phyloP scores from a whole-genome alignment of 2,113 vertebrate species.

The Muscicapa adusta region DNA sequence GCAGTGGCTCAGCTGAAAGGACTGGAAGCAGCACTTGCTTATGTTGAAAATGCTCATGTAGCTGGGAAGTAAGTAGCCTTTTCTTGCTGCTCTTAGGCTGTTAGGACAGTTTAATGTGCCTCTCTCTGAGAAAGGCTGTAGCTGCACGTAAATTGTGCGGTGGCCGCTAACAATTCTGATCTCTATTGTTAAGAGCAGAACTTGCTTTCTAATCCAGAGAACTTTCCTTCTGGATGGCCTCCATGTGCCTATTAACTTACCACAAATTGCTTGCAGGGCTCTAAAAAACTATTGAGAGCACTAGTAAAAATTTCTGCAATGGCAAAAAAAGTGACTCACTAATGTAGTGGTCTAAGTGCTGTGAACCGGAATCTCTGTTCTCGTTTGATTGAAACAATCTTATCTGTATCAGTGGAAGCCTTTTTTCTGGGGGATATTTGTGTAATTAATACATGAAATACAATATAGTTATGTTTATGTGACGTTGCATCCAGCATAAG shows the following conservation, averaged over 20 bases:
- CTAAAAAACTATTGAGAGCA: background rate
- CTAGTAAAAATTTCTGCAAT: background rate
- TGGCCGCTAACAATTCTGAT: background rate
- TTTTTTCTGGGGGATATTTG: background rate
- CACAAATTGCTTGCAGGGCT: background rate
- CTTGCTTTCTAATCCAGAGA: background rate
- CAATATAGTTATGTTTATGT: background rate
- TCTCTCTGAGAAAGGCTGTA: background rate
- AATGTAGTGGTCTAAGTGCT: background rate
- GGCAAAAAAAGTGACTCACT: background rate
- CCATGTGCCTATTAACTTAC: background rate
- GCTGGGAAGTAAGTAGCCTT: conserved; percentile 89
- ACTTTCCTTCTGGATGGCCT: background rate
- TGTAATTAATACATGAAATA: background rate
- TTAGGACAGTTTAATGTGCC: background rate
- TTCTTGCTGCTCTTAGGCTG: background rate
- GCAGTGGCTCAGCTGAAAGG: conserved; percentile 97
- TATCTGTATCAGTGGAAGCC: background rate
- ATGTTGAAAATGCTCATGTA: conserved; percentile 89
- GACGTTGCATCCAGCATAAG: background rate
- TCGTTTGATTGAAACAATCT: background rate
- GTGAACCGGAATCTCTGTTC: background rate
- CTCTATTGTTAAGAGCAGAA: background rate
- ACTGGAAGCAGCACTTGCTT: conserved; percentile 89
- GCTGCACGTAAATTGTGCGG: background rate